Base-by-base conservation (phyloP, 2,113 vertebrate species). In the Paedocypris sp. region DNA sequence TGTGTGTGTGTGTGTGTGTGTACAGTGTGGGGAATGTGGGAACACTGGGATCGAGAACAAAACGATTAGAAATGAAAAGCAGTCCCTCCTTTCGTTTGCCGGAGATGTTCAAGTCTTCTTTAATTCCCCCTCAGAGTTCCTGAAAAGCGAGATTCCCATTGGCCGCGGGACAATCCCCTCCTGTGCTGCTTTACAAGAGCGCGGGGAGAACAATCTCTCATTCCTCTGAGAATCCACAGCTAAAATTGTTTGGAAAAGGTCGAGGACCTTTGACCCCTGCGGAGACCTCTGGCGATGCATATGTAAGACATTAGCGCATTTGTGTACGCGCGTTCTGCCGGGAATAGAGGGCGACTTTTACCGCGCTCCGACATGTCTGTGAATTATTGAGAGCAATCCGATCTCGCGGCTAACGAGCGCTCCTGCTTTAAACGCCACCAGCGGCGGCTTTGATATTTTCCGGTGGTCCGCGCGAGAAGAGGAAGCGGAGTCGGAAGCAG, bases 211-310 rank as follows among this genome's bases (percentile, higher is more conserved):
- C 67, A 72, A 76, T 73, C 73, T 73, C 75, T 76, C 76, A 78
- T 79, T 83, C 80, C 81, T 65, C 75, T 77, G 57, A 71, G 75
- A 82, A 75, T 77, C 71, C 83, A 82, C 72, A 22, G 75, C 76
- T 80, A 80, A 85, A 85, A 80, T 82, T 83, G 82, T 85, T 85
- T 85, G 79, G 80, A 71, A 71, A 76, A 81, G 83, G 82, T 81
- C 80, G 74, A 62, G 53, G 83, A 85, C 82, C 85, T 74, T 19
- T 80, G 75, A 79, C 82, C 85, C 64, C 47, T 74, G 71, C 3
- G 42, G 9, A 79, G 83, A 81, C 84, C 75, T 71, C 62, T 72
- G 68, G 76, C 80, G 76, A 56, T 82, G 78, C 84, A 87, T 83
- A 79, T 87, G 85, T 74, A 80, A 85, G 78, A 74, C 79, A 87